Percentiles rank a stretch among this genome's conserved stretches.
phyloP scores from a whole-genome alignment of 2,888 invertebrate species.

The Melinaea menophilus region DNA sequence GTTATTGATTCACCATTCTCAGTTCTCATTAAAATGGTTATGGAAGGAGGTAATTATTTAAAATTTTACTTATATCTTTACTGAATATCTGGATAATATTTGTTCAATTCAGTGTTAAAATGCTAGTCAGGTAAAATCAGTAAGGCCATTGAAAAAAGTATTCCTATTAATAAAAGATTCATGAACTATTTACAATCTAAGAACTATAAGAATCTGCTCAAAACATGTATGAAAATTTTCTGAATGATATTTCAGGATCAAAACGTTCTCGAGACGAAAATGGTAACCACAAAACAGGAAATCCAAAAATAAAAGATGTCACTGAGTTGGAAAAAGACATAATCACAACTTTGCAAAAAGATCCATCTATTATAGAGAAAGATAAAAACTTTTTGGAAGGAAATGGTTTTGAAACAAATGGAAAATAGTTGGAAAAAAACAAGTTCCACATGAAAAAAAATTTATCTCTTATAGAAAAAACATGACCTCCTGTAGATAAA shows the following conservation, averaged over 20 bases:
- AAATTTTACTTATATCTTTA: too few relatives aligned
- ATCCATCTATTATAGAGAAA: conserved; percentile 4
- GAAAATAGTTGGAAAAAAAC: neutral
- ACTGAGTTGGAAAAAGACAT: conserved; percentile 9
- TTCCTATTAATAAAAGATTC: too few relatives aligned
- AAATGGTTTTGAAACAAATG: neutral
- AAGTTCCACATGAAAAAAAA: conserved; percentile 1
- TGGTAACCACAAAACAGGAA: neutral
- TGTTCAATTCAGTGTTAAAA: too few relatives aligned
- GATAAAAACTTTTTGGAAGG: neutral
- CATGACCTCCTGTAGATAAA: neutral
- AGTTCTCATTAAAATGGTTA: conserved; percentile 47
- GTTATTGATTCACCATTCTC: conserved; percentile 55
- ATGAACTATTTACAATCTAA: too few relatives aligned
- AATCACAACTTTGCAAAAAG: conserved; percentile 15
- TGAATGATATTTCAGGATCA: neutral
- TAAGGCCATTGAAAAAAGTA: too few relatives aligned
- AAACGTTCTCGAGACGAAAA: neutral
- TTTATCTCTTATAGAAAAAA: neutral
- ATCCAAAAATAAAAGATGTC: too few relatives aligned
- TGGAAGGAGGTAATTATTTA: conserved; percentile 40
- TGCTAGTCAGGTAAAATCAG: too few relatives aligned
- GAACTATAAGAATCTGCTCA: too few relatives aligned
- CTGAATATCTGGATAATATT: too few relatives aligned
- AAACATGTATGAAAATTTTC: neutral